These are phyloP conservation scores for Proterorhinus semilunaris DNA, from an alignment of 2,113 vertebrate genomes.

Conservation along the genomic window DNA sequence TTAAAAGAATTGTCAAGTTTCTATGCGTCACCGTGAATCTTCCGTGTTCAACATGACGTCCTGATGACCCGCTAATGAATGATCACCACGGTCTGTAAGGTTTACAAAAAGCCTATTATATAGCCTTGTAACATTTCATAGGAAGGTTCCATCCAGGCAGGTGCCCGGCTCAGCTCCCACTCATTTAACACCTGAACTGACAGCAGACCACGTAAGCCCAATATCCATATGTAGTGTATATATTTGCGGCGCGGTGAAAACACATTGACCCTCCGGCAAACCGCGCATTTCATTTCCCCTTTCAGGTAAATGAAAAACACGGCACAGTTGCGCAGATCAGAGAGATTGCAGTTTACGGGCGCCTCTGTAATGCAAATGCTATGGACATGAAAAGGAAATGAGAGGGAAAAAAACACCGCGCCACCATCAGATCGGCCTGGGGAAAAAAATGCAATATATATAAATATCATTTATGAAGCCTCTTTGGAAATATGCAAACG, in stretches of 20 bases:
- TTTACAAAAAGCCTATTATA: no score
- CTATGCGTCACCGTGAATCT: no score
- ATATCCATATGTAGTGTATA: slow-evolving; percentile 8
- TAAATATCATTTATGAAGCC: slow-evolving; percentile 3
- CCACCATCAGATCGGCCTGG: slow-evolving; percentile 30
- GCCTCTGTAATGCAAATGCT: slow-evolving; percentile 65
- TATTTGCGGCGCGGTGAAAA: slow-evolving; percentile 23
- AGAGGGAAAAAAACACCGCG: slow-evolving; percentile 24
- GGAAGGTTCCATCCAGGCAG: background rate
- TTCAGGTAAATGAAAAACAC: slow-evolving; percentile 44
- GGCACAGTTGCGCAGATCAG: slow-evolving; percentile 47
- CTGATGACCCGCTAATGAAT: no score
- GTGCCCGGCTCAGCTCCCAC: slow-evolving; percentile 10
- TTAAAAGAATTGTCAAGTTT: no score
- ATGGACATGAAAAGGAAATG: slow-evolving; percentile 55
- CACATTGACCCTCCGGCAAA: slow-evolving; percentile 40
- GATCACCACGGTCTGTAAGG: no score
- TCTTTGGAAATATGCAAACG: background rate
- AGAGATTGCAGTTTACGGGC: slow-evolving; percentile 27
- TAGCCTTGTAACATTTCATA: no score
- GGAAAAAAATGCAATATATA: slow-evolving; percentile 12
- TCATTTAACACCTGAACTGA: slow-evolving; percentile 9
- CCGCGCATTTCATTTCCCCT: slow-evolving; percentile 47
- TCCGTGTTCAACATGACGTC: no score
- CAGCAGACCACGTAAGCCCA: background rate